A percentile compares a stretch with the other conserved stretches of the same genome.
phyloP scores from a whole-genome alignment of 2,797 vertebrate genomes.

The Diceros bicornis region DNA sequence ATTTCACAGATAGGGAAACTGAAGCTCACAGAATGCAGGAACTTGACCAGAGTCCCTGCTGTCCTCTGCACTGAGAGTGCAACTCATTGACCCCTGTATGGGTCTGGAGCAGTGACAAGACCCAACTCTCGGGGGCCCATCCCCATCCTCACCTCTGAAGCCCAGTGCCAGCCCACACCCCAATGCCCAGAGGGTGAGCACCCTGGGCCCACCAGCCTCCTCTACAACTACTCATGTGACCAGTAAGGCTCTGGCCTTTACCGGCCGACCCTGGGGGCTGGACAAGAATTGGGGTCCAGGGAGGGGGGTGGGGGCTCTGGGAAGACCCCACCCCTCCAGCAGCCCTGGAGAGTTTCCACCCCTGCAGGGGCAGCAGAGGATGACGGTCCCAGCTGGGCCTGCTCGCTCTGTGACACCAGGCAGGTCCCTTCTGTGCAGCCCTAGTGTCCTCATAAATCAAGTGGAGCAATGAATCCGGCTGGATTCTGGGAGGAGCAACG shows the following conservation, averaged over 20 bases:
- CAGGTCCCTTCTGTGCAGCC: background rate
- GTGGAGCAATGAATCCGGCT: background rate
- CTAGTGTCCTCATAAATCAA: background rate
- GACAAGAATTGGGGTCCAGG: background rate
- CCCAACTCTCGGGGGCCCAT: background rate
- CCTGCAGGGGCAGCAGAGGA: background rate
- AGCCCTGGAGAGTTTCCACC: background rate
- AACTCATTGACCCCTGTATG: background rate
- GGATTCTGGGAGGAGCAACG: background rate
- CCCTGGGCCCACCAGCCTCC: background rate
- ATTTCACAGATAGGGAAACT: background rate
- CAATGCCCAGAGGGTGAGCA: background rate
- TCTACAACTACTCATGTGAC: background rate
- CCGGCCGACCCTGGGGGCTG: background rate
- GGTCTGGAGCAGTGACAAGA: background rate
- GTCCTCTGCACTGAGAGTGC: background rate
- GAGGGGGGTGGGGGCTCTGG: rapidly evolving
- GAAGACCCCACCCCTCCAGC: background rate
- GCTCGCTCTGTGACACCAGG: background rate
- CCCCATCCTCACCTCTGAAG: no score
- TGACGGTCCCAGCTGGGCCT: background rate
- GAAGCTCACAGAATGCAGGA: background rate
- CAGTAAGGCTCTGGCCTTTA: background rate
- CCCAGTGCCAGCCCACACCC: background rate
- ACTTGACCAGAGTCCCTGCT: background rate